Conservation (phyloP, 1,140 invertebrate genomes). For the Leptopilina boulardi region DNA sequence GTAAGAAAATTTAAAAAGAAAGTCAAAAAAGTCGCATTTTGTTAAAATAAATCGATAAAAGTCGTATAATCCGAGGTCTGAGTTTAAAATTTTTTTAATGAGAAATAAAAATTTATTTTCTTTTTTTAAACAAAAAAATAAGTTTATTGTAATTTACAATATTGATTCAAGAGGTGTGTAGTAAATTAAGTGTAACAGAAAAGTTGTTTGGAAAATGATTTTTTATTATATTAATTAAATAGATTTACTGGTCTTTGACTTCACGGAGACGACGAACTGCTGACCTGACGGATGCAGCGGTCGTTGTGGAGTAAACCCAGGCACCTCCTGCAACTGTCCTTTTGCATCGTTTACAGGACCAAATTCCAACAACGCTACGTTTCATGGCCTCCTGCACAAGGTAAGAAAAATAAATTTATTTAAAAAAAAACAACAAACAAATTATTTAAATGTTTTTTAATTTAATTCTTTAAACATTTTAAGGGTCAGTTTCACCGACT, state of each 20-base stretch:
- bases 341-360: constrained; percentile 97
- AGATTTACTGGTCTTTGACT: constrained; percentile 90
- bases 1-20: too few species aligned
- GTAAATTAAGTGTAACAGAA: not conserved
- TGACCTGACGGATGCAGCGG: constrained; percentile 95
- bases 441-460: too few species aligned
- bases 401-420: constrained; percentile 43
- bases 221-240: constrained; percentile 33
- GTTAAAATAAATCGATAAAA: too few species aligned
- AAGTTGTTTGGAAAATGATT: constrained; percentile 1
- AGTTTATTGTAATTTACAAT: constrained; percentile 40
- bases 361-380: constrained; percentile 97
- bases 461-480: too few species aligned
- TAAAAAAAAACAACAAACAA: too few species aligned
- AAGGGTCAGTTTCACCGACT: too few species aligned
- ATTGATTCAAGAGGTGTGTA: not conserved
- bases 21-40: too few species aligned
- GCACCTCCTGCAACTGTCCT: constrained; percentile 97
- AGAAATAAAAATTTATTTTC: not conserved
- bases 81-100: not conserved
- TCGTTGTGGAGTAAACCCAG: constrained; percentile 97
- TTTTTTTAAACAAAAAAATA: not conserved
- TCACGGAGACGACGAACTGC: constrained; percentile 97
- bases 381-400: constrained; percentile 96
- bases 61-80: too few species aligned